Percentiles rank a stretch among this genome's conserved stretches.
Evolutionary conservation across 2,113 vertebrate genomes (phyloP).

Genomic region (Ceyx melanurus): DNA sequence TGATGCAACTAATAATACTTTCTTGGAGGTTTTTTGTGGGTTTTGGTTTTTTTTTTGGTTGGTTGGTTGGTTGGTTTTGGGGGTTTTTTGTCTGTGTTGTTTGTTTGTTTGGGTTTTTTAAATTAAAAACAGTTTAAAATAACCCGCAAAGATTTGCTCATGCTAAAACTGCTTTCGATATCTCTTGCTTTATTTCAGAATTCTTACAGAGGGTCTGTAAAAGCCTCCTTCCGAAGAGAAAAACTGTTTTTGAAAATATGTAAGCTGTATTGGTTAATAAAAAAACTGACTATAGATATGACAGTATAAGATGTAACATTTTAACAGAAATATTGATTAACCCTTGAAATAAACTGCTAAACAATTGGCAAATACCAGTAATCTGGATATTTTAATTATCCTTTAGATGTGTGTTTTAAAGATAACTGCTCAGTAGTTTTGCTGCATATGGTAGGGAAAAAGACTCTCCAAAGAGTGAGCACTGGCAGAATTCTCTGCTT

Average conservation of each 20-base stretch:
- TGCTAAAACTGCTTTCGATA: not conserved
- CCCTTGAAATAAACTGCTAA: not conserved
- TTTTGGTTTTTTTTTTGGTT: not conserved
- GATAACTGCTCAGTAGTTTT: not conserved
- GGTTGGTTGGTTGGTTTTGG: no score
- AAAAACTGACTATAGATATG: not conserved
- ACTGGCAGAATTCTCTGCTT: not conserved
- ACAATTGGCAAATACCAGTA: not conserved
- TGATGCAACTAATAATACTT: not conserved
- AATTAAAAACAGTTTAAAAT: not conserved
- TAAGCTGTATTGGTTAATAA: not conserved
- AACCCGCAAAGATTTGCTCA: not conserved
- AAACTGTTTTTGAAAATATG: not conserved
- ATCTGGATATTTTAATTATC: not conserved
- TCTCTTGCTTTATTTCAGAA: not conserved
- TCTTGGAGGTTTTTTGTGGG: not conserved
- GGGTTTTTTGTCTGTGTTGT: not conserved
- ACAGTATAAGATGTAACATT: not conserved
- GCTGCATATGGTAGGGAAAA: not conserved
- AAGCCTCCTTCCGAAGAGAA: not conserved
- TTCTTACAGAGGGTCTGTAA: not conserved
- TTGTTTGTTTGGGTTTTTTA: not conserved
- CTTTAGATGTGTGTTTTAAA: not conserved
- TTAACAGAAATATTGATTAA: not conserved
- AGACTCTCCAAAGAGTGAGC: not conserved